These are phyloP conservation scores for Diuraphis noxia DNA, from an alignment of 1,140 invertebrate genomes.

Conservation along the genomic window DNA sequence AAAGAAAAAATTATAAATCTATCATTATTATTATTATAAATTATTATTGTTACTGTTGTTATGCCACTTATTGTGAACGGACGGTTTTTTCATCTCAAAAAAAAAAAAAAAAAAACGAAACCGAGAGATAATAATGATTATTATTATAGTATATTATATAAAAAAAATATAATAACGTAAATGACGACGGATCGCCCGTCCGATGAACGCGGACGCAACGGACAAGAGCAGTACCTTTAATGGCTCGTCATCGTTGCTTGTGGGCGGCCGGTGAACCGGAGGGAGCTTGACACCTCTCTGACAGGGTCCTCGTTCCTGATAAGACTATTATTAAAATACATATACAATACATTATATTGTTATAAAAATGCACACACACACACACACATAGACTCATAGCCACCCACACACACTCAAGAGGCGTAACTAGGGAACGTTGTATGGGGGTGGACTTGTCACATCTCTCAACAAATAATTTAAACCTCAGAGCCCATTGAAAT, in stretches of 20 bases:
- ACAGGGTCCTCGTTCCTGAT: constrained; percentile 22
- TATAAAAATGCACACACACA: background rate
- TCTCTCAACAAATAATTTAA: background rate
- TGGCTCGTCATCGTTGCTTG: background rate
- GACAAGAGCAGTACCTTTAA: background rate
- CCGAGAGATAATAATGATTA: background rate
- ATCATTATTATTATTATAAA: constrained; percentile 1
- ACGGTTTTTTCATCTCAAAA: background rate
- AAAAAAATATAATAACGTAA: background rate
- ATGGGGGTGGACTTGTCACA: background rate
- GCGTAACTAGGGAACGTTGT: background rate
- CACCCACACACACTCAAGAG: background rate
- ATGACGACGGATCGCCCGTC: background rate
- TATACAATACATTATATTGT: constrained; percentile 11
- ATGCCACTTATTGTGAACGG: background rate
- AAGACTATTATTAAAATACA: constrained; percentile 22
- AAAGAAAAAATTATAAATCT: background rate
- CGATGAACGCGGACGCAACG: background rate
- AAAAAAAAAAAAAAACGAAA: background rate
- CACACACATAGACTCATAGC: background rate
- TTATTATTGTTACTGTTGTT: background rate
- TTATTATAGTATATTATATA: background rate
- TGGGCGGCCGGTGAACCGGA: background rate
- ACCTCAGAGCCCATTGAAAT: background rate
- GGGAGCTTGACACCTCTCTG: constrained; percentile 18